These are phyloP conservation scores for Vulpes lagopus DNA, from an alignment of 2,113 vertebrate genomes.

Conservation along the genomic window DNA sequence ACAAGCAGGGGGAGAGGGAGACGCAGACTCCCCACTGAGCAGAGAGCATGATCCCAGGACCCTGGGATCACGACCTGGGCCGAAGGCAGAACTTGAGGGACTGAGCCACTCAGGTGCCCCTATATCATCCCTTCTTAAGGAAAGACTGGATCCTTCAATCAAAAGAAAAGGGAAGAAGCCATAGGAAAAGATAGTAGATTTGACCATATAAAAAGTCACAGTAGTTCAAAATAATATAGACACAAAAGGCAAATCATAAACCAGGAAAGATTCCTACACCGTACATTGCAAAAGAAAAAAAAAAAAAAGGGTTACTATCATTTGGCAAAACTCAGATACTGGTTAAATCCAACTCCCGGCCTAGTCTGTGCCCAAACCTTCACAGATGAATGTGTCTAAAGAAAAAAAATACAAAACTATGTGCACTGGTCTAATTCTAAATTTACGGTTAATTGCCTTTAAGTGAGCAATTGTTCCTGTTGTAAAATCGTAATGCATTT, in stretches of 20 bases:
- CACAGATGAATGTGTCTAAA: neutral
- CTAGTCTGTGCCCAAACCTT: neutral
- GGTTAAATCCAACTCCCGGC: neutral
- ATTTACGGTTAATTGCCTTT: neutral
- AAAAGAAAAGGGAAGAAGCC: neutral
- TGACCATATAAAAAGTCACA: neutral
- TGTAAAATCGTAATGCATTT: neutral
- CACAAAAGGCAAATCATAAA: conserved; percentile 36
- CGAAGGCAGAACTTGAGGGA: too few relatives aligned
- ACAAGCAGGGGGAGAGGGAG: too few relatives aligned
- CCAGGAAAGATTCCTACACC: neutral
- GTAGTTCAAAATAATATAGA: conserved; percentile 14
- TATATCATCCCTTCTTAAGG: neutral
- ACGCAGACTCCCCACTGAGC: too few relatives aligned
- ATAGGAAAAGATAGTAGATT: neutral
- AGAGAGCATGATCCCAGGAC: too few relatives aligned
- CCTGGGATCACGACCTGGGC: too few relatives aligned
- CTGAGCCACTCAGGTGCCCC: too few relatives aligned
- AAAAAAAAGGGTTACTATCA: neutral
- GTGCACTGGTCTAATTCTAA: neutral
- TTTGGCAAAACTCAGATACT: neutral
- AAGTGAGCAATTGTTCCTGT: neutral
- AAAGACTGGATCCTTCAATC: neutral
- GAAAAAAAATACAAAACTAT: neutral
- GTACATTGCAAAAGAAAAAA: neutral